Base-by-base conservation (phyloP, 1,140 invertebrate genomes). In the Dolichoris vasculosae region DNA sequence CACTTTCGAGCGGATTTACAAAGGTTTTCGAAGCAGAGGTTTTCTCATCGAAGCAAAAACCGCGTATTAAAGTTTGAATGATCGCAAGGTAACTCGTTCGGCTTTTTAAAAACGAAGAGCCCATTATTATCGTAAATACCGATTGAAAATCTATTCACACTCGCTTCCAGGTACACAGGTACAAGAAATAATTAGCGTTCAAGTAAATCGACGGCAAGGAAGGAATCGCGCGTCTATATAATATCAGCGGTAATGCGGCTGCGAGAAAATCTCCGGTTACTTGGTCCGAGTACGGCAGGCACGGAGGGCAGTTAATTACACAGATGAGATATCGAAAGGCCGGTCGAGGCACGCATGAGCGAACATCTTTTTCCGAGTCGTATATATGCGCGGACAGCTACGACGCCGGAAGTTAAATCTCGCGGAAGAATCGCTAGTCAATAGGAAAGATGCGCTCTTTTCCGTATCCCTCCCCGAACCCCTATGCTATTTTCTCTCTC, bases 371-470 rank as follows among this genome's bases (percentile, higher is more conserved):
- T 59, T 55, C 67, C 20, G 17, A 15, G 30, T 64, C 26, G 35
- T 30, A 11, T 38, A 55, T 20, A 55, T 38, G 30, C n/a, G 79
- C 11, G 79, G 23, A n/a, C 48, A 51, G 20, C 15, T 9, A 23
- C 64, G 71, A 4, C 23, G 76, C 67, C 77, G 83, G 77, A 85
- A 85, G 84, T 85, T 85, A 85, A 85, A 85, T 81, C 84, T 85
- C 78, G 84, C 30, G 84, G 84, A 85, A 85, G 78, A 85, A 85
- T 85, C 78, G 84, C 55, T 75, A 81, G 77, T 81, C 84, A 75
- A 85, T 75, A n/a, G 64, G 6, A 32, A 30, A 55, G 43, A 76
- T 46, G 69, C 82, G 35, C 71, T 46, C 71, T 17, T 7, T 26
- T 30, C 69, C 3, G 32, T 59, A 69, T 35, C 30, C 26, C 48